Conservation (phyloP, 2,113 vertebrate species). For the Prunella himalayana region DNA sequence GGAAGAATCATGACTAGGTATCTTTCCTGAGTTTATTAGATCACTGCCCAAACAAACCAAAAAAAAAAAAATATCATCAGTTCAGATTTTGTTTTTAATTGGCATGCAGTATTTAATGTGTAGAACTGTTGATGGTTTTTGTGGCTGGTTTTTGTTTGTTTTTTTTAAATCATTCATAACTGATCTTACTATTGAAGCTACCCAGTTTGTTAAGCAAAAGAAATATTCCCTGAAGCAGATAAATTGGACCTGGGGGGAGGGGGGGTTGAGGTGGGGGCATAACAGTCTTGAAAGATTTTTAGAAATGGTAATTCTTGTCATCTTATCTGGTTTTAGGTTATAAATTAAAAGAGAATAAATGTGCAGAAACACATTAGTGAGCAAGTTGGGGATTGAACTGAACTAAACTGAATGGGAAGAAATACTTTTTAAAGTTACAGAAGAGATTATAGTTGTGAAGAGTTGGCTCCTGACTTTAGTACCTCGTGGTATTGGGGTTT, state of each 20-base stretch:
- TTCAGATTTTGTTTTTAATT: not conserved
- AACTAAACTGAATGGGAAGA: not conserved
- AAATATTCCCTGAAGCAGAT: not conserved
- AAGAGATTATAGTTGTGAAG: not conserved
- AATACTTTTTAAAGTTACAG: not conserved
- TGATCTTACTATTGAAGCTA: not conserved
- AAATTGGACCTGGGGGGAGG: not conserved
- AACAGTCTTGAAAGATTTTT: not conserved
- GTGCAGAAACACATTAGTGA: not conserved
- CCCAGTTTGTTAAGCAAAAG: not conserved
- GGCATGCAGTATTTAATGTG: not conserved
- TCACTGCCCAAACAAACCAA: not conserved
- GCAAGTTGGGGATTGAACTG: not conserved
- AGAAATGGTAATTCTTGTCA: not conserved
- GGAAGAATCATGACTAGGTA: not conserved
- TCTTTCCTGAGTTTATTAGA: not conserved
- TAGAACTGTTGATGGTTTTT: not conserved
- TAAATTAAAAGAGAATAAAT: not conserved
- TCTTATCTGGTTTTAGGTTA: not conserved
- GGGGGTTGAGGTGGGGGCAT: rapidly evolving
- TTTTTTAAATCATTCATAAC: not conserved
- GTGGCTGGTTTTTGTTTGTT: not conserved
- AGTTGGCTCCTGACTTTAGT: not conserved
- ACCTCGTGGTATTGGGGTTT: not conserved
- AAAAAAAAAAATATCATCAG: not conserved